phyloP scores from a whole-genome alignment of 2,888 invertebrate genomes.

The Agrotis exclamationis region DNA sequence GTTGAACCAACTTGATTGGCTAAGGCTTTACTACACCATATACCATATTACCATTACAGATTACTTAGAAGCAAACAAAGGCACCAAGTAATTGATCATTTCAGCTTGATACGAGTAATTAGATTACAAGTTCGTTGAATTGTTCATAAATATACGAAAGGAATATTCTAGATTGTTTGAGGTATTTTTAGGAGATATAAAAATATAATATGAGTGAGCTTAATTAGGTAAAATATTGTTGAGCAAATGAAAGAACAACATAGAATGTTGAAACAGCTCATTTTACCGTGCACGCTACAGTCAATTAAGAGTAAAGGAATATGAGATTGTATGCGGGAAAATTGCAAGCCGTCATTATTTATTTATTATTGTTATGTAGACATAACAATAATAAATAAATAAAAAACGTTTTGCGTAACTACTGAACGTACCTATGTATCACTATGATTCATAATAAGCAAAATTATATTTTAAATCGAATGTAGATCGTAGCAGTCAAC shows the following conservation, averaged over 20 bases:
- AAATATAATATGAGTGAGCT: conserved; percentile 21
- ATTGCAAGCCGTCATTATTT: conserved; percentile 31
- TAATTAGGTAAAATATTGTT: conserved; percentile 53
- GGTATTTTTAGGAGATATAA: conserved; percentile 32
- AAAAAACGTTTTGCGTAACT: conserved; percentile 18
- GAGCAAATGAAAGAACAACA: conserved; percentile 53
- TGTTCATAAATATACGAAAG: conserved; percentile 10
- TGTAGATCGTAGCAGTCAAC: too few relatives aligned
- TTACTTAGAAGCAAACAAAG: conserved; percentile 26
- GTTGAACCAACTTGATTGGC: conserved; percentile 67
- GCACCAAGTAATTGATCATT: conserved; percentile 19
- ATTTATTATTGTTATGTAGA: conserved; percentile 6
- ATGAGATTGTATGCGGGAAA: conserved; percentile 10
- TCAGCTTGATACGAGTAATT: conserved; percentile 14
- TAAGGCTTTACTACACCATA: conserved; percentile 19
- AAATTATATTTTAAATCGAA: conserved; percentile 1
- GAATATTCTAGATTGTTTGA: conserved; percentile 8
- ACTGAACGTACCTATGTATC: neutral
- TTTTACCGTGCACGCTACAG: conserved; percentile 20
- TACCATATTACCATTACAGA: conserved; percentile 48
- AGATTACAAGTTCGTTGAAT: conserved; percentile 19
- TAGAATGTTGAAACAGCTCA: conserved; percentile 24
- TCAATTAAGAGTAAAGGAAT: conserved; percentile 36
- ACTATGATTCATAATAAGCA: neutral
- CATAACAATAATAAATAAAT: too few relatives aligned